phyloP scores from a whole-genome alignment of 2,888 invertebrate genomes.

The Hydraecia micacea region DNA sequence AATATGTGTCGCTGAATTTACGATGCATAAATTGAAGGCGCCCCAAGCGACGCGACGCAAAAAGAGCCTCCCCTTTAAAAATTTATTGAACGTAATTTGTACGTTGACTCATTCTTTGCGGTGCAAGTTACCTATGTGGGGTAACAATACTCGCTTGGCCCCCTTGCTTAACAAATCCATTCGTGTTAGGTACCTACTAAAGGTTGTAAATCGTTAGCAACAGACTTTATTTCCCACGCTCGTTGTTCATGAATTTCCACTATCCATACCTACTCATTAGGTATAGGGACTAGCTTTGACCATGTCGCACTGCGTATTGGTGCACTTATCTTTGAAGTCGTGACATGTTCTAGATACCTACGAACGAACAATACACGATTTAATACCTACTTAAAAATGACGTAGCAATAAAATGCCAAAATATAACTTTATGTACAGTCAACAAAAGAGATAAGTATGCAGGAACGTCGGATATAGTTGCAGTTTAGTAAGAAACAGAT shows the following conservation, averaged over 20 bases:
- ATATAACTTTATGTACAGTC: not conserved
- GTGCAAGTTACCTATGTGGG: not conserved
- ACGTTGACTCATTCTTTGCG: conserved; percentile 4
- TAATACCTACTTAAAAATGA: not conserved
- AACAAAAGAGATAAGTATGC: too few relatives aligned
- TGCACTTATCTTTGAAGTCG: conserved; percentile 17
- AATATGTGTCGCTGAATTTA: not conserved
- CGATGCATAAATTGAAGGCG: too few relatives aligned
- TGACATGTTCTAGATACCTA: conserved; percentile 8
- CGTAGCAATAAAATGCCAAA: conserved; percentile 1
- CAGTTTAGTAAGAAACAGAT: too few relatives aligned
- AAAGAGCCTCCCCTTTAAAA: not conserved
- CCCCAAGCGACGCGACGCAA: not conserved
- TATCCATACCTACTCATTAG: conserved; percentile 7
- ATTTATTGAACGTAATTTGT: not conserved
- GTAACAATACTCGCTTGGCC: not conserved
- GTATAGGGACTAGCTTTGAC: conserved; percentile 2
- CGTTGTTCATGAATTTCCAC: conserved; percentile 18
- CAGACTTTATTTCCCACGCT: conserved; percentile 33
- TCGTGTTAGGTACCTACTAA: not conserved
- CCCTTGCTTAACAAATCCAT: conserved; percentile 6
- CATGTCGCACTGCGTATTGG: conserved; percentile 2
- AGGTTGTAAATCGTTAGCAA: not conserved
- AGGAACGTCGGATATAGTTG: too few relatives aligned
- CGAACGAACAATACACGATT: not conserved